Conservation (phyloP, 2,113 vertebrate genomes). For the Hipposideros armiger region DNA sequence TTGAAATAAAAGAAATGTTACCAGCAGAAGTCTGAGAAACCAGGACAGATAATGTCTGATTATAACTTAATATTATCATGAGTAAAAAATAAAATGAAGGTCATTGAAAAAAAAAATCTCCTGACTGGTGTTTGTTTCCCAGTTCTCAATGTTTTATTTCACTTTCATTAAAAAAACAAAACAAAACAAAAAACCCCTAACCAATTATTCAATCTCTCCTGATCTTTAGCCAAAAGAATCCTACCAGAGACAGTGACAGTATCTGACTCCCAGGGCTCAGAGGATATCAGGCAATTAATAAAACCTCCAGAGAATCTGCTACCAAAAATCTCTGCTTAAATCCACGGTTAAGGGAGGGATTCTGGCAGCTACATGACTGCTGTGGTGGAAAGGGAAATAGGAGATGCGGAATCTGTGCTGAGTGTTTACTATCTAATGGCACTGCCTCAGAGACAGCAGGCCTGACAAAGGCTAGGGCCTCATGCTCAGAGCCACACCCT, state of each 20-base stretch:
- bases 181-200: neutral
- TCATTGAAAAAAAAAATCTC: neutral
- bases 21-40: neutral
- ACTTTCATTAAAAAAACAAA: neutral
- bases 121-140: neutral
- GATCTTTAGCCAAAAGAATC: neutral
- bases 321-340: neutral
- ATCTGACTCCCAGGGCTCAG: neutral
- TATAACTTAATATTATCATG: neutral
- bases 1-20: slow-evolving; percentile 24
- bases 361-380: neutral
- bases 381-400: no score
- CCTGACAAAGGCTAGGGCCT: neutral
- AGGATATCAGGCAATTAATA: neutral
- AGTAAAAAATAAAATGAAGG: neutral
- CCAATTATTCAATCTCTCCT: neutral
- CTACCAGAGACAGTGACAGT: neutral
- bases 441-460: neutral
- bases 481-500: neutral
- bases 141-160: neutral
- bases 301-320: neutral
- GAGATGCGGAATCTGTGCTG: rapidly evolving
- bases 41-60: neutral
- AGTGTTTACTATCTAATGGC: no score
- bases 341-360: neutral